Conservation (phyloP, 2,113 vertebrate genomes). For the Callionymus lyra region DNA sequence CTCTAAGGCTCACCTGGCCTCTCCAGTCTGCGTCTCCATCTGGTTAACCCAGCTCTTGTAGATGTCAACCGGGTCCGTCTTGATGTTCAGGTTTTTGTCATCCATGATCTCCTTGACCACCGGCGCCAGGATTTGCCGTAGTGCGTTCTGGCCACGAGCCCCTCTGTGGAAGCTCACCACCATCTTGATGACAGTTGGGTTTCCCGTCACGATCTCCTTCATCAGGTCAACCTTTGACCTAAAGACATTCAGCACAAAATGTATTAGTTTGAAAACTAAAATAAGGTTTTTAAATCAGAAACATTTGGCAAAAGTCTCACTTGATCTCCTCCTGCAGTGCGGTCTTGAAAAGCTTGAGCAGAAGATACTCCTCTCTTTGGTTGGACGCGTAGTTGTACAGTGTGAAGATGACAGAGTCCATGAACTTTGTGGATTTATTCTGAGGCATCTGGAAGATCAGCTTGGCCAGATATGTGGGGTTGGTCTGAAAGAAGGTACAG, state of each 20-base stretch:
- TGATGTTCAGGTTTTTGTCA: slow-evolving; percentile 93
- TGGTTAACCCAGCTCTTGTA: slow-evolving; percentile 99
- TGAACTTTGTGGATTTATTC: slow-evolving; percentile 97
- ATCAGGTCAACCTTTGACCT: slow-evolving; percentile 97
- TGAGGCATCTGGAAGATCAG: slow-evolving; percentile 99
- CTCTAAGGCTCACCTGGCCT: slow-evolving; percentile 77
- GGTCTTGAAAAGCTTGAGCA: slow-evolving; percentile 91
- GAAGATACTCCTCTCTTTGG: slow-evolving; percentile 91
- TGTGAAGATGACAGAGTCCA: slow-evolving; percentile 98
- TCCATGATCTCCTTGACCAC: slow-evolving; percentile 98
- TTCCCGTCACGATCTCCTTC: slow-evolving; percentile 95
- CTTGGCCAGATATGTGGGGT: slow-evolving; percentile 94
- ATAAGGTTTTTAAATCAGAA: too few species aligned
- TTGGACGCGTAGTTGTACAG: slow-evolving; percentile 97
- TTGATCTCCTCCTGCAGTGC: slow-evolving; percentile 97
- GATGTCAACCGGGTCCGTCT: slow-evolving; percentile 94
- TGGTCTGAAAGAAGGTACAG: slow-evolving; percentile 71
- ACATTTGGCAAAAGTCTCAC: slow-evolving; percentile 48
- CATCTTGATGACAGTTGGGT: slow-evolving; percentile 98
- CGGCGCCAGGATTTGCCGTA: slow-evolving; percentile 87
- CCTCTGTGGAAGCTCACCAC: slow-evolving; percentile 98
- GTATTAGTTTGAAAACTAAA: background rate
- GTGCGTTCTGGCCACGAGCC: slow-evolving; percentile 86
- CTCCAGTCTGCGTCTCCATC: slow-evolving; percentile 95
- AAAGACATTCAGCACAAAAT: background rate